These are phyloP conservation scores for Stegophylla sp. DNA, from an alignment of 2,888 invertebrate genomes.

Conservation along the genomic window DNA sequence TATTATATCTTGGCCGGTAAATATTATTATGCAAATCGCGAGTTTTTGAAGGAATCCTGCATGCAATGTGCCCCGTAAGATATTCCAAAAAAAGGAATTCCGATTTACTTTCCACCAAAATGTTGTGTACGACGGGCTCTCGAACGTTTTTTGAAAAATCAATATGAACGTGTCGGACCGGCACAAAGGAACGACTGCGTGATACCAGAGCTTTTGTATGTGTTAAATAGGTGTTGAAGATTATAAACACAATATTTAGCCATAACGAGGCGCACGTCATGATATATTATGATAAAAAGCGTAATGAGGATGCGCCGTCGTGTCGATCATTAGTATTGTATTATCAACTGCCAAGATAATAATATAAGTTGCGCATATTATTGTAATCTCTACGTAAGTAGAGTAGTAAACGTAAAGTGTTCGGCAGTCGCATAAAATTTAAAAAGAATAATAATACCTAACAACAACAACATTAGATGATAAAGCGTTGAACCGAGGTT, in stretches of 20 bases:
- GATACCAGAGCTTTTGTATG: neutral
- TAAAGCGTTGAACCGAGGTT: too few species aligned
- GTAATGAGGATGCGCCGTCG: neutral
- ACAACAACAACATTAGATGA: too few species aligned
- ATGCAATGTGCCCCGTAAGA: neutral
- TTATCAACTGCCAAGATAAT: too few species aligned
- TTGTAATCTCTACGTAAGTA: too few species aligned
- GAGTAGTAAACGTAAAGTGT: too few species aligned
- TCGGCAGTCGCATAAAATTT: too few species aligned
- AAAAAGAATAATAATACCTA: too few species aligned
- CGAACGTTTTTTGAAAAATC: conserved; percentile 41
- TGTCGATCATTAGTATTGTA: too few species aligned
- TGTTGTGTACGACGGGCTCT: neutral
- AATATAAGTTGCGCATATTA: too few species aligned
- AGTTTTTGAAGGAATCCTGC: conserved; percentile 18
- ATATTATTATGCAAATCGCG: conserved; percentile 20
- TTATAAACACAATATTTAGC: neutral
- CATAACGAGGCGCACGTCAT: neutral
- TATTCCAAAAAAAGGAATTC: conserved; percentile 36
- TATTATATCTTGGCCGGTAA: conserved; percentile 13
- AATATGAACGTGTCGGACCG: conserved; percentile 53
- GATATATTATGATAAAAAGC: neutral
- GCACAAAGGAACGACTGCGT: conserved; percentile 6
- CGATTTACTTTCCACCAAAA: conserved; percentile 27
- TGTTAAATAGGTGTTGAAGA: neutral